phyloP scores from a whole-genome alignment of 1,140 invertebrate species.

The Ceratina japonica region DNA sequence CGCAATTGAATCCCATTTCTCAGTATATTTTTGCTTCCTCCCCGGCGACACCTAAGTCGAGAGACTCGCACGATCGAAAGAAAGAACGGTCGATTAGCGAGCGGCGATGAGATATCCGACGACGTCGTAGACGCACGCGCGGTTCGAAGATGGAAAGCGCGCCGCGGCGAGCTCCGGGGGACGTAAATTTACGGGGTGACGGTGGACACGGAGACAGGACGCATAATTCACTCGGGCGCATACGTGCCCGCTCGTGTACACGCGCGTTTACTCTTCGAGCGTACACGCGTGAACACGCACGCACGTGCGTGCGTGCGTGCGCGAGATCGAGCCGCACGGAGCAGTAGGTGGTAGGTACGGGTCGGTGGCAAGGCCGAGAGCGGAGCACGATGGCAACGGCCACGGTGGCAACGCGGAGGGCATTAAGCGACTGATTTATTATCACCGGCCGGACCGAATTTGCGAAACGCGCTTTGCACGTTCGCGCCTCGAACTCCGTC shows the following conservation, averaged over 20 bases:
- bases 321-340: background rate
- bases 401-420: slow-evolving; percentile 16
- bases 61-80: no score
- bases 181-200: slow-evolving; percentile 61
- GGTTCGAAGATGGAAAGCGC: background rate
- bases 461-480: slow-evolving; percentile 41
- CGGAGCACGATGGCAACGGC: background rate
- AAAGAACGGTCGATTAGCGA: no score
- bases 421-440: slow-evolving; percentile 57
- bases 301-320: slow-evolving; percentile 25
- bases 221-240: slow-evolving; percentile 59
- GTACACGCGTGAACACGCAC: background rate
- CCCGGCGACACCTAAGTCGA: no score
- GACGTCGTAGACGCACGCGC: background rate
- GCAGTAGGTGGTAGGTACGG: no score
- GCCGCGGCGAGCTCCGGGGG: background rate
- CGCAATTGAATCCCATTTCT: slow-evolving; percentile 8
- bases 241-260: slow-evolving; percentile 55
- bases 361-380: background rate
- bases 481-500: slow-evolving; percentile 26
- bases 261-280: slow-evolving; percentile 56
- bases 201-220: slow-evolving; percentile 51
- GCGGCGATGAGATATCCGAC: background rate
- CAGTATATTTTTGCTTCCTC: slow-evolving; percentile 50
- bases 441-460: slow-evolving; percentile 13